These are phyloP conservation scores for Luperina testacea DNA, from an alignment of 2,888 invertebrate species.

Conservation along the genomic window DNA sequence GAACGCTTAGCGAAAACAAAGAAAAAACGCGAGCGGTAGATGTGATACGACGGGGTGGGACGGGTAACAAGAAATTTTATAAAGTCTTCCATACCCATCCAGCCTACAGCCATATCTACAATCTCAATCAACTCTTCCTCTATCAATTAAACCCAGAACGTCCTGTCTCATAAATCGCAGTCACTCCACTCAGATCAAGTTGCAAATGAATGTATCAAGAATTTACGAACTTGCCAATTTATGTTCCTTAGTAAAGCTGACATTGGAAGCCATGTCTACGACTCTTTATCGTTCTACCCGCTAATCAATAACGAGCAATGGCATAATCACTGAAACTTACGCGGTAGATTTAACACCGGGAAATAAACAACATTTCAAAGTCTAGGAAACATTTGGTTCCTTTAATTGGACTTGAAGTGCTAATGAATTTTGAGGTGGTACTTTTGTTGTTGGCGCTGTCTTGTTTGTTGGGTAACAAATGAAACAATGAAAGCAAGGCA, in stretches of 20 bases:
- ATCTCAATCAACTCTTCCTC: conserved; percentile 29
- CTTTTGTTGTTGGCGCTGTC: conserved; percentile 16
- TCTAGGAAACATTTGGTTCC: conserved; percentile 75
- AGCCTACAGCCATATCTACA: background rate
- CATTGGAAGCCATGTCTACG: conserved; percentile 33
- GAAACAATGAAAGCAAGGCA: background rate
- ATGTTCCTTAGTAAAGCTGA: conserved; percentile 32
- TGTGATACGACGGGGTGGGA: background rate
- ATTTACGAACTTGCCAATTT: conserved; percentile 58
- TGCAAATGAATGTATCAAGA: conserved; percentile 56
- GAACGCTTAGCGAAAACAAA: no score
- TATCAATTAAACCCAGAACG: conserved; percentile 36
- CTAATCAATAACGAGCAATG: conserved; percentile 70
- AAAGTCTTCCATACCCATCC: background rate
- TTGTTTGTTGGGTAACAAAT: conserved; percentile 15
- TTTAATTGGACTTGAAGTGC: conserved; percentile 66
- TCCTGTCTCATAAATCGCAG: conserved; percentile 46
- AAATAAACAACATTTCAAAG: conserved; percentile 75
- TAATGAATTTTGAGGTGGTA: conserved; percentile 56
- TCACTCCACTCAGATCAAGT: conserved; percentile 36
- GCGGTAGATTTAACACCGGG: conserved; percentile 79
- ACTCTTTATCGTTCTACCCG: conserved; percentile 49
- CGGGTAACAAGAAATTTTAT: background rate
- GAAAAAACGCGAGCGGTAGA: background rate
- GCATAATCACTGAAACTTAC: conserved; percentile 74